Conservation (phyloP, 2,797 vertebrate genomes). For the Rousettus madagascariensis region DNA sequence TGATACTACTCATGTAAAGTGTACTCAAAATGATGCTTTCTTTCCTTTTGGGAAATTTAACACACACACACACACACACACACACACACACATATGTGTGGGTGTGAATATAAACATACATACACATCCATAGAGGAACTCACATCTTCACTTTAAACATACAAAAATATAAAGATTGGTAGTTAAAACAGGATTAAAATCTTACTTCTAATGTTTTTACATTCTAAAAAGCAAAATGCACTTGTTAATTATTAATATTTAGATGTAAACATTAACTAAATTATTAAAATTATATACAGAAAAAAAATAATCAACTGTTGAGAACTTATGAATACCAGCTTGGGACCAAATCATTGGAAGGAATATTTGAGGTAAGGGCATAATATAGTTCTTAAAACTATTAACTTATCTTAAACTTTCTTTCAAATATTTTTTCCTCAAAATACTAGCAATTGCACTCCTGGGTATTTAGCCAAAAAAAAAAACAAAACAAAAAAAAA, state of each 20-base stretch:
- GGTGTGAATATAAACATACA: not conserved
- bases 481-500: too few species aligned
- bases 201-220: not conserved
- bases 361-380: too few species aligned
- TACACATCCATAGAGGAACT: not conserved
- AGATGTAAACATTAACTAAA: not conserved
- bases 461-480: too few species aligned
- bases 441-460: too few species aligned
- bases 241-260: not conserved
- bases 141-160: not conserved
- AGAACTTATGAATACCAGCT: too few species aligned
- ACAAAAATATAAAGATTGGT: not conserved
- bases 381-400: too few species aligned
- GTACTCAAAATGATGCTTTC: not conserved
- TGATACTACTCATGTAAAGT: not conserved
- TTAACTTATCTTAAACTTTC: too few species aligned
- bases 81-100: not conserved
- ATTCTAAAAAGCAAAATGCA: not conserved
- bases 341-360: too few species aligned
- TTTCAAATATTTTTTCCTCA: too few species aligned
- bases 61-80: not conserved
- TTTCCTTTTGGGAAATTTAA: not conserved
- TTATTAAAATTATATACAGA: not conserved
- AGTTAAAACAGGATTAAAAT: not conserved
- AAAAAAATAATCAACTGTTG: too few species aligned